Conservation (phyloP, 1,140 invertebrate genomes). For the Charaxes varanes region DNA sequence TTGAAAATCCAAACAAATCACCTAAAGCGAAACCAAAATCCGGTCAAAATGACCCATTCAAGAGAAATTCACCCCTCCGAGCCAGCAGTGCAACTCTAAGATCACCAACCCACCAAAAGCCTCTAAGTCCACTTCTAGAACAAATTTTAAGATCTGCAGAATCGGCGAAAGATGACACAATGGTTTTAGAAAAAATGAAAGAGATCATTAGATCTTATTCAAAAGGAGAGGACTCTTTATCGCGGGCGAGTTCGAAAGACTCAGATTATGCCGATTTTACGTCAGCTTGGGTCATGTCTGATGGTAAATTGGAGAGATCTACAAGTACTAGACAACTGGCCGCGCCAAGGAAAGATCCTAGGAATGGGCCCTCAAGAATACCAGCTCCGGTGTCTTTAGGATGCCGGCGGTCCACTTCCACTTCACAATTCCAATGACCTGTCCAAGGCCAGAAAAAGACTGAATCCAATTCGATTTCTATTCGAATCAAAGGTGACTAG, state of each 20-base stretch:
- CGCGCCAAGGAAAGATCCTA: conserved; percentile 75
- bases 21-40: conserved; percentile 54
- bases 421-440: conserved; percentile 61
- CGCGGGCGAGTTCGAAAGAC: conserved; percentile 73
- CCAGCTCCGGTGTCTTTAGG: conserved; percentile 73
- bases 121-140: conserved; percentile 78
- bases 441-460: conserved; percentile 31
- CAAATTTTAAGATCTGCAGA: conserved; percentile 82
- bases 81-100: conserved; percentile 77
- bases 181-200: conserved; percentile 82
- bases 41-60: conserved; percentile 66
- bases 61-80: conserved; percentile 76
- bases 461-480: conserved; percentile 22
- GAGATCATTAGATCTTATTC: conserved; percentile 80
- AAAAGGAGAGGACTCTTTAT: conserved; percentile 62
- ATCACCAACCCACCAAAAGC: conserved; percentile 76
- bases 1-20: conserved; percentile 75
- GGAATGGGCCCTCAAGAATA: conserved; percentile 29
- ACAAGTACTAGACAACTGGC: conserved; percentile 67
- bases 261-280: conserved; percentile 80
- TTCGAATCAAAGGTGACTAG: conserved; percentile 30
- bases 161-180: conserved; percentile 79
- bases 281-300: conserved; percentile 83
- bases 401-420: conserved; percentile 64
- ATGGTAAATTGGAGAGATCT: conserved; percentile 77